These are phyloP conservation scores for Micrastur ruficollis DNA, from an alignment of 2,797 vertebrate species.

Conservation along the genomic window DNA sequence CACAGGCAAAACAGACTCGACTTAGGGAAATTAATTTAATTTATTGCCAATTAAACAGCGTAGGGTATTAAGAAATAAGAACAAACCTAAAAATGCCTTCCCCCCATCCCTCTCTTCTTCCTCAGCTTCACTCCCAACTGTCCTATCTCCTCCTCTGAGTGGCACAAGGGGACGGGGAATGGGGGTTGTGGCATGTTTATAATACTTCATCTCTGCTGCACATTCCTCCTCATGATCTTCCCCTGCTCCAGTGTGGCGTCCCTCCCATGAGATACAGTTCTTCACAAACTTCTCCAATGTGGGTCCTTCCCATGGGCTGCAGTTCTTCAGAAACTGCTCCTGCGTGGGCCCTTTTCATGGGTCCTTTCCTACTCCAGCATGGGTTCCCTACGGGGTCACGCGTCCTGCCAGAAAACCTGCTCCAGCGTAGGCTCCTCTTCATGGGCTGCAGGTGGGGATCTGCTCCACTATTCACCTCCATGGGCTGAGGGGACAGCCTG, in stretches of 20 bases:
- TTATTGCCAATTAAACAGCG: not conserved
- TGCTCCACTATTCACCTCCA: not conserved
- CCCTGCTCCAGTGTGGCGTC: accelerated
- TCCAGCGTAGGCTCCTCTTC: not conserved
- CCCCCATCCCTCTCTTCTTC: not conserved
- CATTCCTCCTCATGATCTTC: not conserved
- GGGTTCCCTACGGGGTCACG: not conserved
- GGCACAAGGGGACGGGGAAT: accelerated
- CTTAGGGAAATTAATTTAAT: not conserved
- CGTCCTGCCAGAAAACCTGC: not conserved
- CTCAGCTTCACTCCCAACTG: not conserved
- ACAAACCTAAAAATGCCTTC: not conserved
- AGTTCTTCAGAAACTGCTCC: not conserved
- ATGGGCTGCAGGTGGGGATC: not conserved
- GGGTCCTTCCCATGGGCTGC: not conserved
- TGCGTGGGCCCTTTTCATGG: not conserved
- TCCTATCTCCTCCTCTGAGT: not conserved
- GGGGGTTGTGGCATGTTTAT: accelerated
- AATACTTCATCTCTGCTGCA: not conserved
- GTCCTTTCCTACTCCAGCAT: not conserved
- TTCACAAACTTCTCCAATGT: accelerated
- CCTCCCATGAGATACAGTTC: not conserved
- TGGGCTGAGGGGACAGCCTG: not conserved
- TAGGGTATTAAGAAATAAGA: not conserved
- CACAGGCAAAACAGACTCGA: too few species aligned